Percentiles rank a stretch among this genome's conserved stretches.
These are phyloP conservation scores for Parauchenoglanis punctatus DNA, from an alignment of 2,797 vertebrate genomes.

Conservation along the genomic window DNA sequence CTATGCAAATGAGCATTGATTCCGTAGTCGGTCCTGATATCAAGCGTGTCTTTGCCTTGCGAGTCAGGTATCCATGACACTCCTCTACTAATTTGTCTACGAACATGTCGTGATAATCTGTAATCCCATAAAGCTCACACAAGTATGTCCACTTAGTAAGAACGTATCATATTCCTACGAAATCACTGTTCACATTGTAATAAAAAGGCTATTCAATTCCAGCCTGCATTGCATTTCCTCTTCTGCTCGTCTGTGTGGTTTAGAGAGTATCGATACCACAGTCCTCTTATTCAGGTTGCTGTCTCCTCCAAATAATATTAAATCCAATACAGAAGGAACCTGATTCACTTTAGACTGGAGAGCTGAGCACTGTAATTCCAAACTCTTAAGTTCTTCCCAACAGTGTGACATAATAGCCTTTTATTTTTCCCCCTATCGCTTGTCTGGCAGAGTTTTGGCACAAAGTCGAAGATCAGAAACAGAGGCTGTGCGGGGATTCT, in stretches of 20 bases:
- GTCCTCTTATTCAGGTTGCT: slow-evolving; percentile 44
- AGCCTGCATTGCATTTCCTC: slow-evolving; percentile 11
- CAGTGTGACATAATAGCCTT: slow-evolving; percentile 46
- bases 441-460: slow-evolving; percentile 20
- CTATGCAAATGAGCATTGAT: slow-evolving; percentile 9
- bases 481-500: slow-evolving; percentile 17
- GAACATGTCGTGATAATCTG: background rate
- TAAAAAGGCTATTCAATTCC: slow-evolving; percentile 30
- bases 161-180: slow-evolving; percentile 31
- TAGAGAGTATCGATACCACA: slow-evolving; percentile 20
- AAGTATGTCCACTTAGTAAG: background rate
- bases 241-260: slow-evolving; percentile 21
- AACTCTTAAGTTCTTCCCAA: slow-evolving; percentile 44
- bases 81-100: background rate
- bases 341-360: slow-evolving; percentile 39
- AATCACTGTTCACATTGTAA: slow-evolving; percentile 32
- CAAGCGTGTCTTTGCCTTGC: background rate
- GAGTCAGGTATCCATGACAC: background rate
- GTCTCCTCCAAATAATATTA: slow-evolving; percentile 43
- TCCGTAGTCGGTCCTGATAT: background rate
- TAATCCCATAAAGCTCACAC: slow-evolving; percentile 12
- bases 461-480: slow-evolving; percentile 36
- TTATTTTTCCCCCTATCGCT: slow-evolving; percentile 33
- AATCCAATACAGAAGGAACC: slow-evolving; percentile 32
- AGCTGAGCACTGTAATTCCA: slow-evolving; percentile 53